Conservation (phyloP, 2,797 vertebrate genomes). For the Pantherophis alleghaniensis region DNA sequence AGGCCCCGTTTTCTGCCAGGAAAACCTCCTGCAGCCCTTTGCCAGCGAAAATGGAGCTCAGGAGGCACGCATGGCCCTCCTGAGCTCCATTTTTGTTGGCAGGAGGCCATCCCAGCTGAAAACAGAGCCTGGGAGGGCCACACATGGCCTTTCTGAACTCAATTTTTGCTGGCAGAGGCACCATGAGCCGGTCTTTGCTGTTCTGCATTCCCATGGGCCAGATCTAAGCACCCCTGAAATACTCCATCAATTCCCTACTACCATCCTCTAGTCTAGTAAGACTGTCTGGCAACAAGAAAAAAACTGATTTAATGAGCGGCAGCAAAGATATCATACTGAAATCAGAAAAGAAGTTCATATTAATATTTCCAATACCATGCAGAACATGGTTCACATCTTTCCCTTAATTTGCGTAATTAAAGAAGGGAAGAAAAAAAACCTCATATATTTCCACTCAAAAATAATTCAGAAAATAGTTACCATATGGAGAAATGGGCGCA, state of each 20-base stretch:
- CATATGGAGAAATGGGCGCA: rapidly evolving
- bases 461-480: conserved; percentile 11
- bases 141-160: too few relatives aligned
- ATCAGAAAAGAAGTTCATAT: conserved; percentile 29
- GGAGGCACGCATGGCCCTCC: too few relatives aligned
- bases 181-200: too few relatives aligned
- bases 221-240: too few relatives aligned
- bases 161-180: too few relatives aligned
- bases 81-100: too few relatives aligned
- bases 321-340: conserved; percentile 22
- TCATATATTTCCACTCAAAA: background rate
- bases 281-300: conserved; percentile 28
- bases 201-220: too few relatives aligned
- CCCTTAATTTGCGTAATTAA: conserved; percentile 25
- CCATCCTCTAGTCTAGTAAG: conserved; percentile 43
- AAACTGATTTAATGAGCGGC: conserved; percentile 28
- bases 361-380: background rate
- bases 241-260: background rate
- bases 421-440: background rate
- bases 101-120: too few relatives aligned
- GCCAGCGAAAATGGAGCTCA: too few relatives aligned
- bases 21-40: too few relatives aligned
- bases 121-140: too few relatives aligned
- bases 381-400: background rate
- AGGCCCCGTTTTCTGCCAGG: too few relatives aligned